These are phyloP conservation scores for Chaitophorus viminalis DNA, from an alignment of 2,888 invertebrate species.

Conservation along the genomic window DNA sequence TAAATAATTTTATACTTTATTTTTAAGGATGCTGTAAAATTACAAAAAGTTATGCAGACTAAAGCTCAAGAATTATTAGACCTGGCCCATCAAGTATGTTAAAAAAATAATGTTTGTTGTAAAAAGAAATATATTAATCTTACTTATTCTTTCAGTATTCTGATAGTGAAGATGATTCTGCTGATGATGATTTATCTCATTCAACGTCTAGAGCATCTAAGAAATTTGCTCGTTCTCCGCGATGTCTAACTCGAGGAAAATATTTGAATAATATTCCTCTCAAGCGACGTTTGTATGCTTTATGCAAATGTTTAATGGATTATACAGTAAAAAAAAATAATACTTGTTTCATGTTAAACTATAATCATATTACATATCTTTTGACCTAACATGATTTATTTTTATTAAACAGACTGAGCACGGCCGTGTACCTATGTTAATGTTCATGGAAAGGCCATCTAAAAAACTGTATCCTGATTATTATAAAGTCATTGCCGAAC, in stretches of 20 bases:
- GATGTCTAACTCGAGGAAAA: constrained; percentile 68
- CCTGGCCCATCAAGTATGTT: constrained; percentile 70
- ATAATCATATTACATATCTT: background rate
- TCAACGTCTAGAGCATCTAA: constrained; percentile 61
- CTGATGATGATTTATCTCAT: constrained; percentile 66
- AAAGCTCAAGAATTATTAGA: constrained; percentile 80
- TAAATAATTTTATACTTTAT: constrained; percentile 25
- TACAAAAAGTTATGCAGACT: constrained; percentile 85
- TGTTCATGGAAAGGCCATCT: constrained; percentile 97
- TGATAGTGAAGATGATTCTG: constrained; percentile 70
- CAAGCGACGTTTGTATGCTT: constrained; percentile 81
- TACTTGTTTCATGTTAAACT: constrained; percentile 39
- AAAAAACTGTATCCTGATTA: constrained; percentile 95
- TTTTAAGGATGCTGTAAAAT: constrained; percentile 79
- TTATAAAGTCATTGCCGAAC: constrained; percentile 87
- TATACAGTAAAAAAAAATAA: constrained; percentile 70
- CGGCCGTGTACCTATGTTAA: constrained; percentile 85
- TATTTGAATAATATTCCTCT: constrained; percentile 73
- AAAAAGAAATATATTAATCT: background rate
- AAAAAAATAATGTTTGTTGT: background rate
- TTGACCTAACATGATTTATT: constrained; percentile 28
- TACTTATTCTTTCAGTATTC: constrained; percentile 67
- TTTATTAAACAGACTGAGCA: constrained; percentile 71
- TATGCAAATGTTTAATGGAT: constrained; percentile 81
- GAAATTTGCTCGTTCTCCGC: constrained; percentile 63